Evolutionary conservation across 2,888 invertebrate genomes (phyloP).

Genomic region (Heteromyza rotundicornis): DNA sequence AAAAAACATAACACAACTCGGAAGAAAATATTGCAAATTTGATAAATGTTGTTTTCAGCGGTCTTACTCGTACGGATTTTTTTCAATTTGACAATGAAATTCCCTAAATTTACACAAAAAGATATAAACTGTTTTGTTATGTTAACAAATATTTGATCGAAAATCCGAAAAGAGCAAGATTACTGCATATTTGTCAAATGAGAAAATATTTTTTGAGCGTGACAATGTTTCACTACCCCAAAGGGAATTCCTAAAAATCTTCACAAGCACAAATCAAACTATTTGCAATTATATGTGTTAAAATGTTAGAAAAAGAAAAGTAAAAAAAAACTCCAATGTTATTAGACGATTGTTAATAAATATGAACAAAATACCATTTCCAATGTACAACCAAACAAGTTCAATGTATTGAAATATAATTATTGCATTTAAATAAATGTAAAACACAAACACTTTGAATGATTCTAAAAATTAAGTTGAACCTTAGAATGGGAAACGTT

Average conservation of each 20-base stretch:
- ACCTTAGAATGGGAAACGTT: too few relatives aligned
- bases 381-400: not conserved
- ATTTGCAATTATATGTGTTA: not conserved
- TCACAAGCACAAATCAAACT: not conserved
- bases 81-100: not conserved
- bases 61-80: not conserved
- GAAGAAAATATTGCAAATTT: too few relatives aligned
- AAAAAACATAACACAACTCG: constrained; percentile 4
- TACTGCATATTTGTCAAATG: too few relatives aligned
- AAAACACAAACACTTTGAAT: constrained; percentile 27
- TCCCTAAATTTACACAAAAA: not conserved
- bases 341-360: not conserved
- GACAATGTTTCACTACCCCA: too few relatives aligned
- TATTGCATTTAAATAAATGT: constrained; percentile 30
- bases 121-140: not conserved
- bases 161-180: too few relatives aligned
- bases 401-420: constrained; percentile 22
- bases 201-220: too few relatives aligned
- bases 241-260: not conserved
- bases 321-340: too few relatives aligned
- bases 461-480: too few relatives aligned
- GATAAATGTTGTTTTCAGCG: too few relatives aligned
- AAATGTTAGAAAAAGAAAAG: too few relatives aligned
- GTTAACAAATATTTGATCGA: too few relatives aligned
- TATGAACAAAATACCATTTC: not conserved